Evolutionary conservation across 2,797 vertebrate species (phyloP).

Genomic region (Manis crassicaudata): DNA sequence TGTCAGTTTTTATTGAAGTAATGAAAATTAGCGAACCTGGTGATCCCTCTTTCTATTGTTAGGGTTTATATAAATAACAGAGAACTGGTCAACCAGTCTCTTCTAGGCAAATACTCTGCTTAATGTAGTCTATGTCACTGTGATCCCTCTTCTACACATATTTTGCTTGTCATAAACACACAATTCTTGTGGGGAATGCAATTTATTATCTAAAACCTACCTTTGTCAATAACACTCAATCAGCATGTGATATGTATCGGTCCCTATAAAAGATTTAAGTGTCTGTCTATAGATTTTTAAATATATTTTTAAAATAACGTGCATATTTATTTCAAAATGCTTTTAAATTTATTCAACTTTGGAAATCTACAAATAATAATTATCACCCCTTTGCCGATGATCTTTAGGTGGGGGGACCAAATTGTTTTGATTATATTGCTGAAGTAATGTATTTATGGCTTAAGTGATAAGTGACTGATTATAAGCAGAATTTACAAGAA

Average conservation of each 20-base stretch:
- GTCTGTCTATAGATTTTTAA: not conserved
- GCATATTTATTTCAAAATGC: not conserved
- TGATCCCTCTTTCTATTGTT: not conserved
- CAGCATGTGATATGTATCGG: not conserved
- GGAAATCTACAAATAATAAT: not conserved
- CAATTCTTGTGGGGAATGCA: not conserved
- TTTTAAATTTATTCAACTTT: not conserved
- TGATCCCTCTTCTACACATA: not conserved
- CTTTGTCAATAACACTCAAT: not conserved
- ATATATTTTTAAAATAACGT: not conserved
- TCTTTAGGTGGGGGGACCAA: not conserved
- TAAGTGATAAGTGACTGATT: not conserved
- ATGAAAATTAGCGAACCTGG: not conserved
- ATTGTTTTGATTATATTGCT: not conserved
- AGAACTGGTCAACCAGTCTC: not conserved
- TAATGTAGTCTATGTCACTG: not conserved
- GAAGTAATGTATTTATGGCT: not conserved
- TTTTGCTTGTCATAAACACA: not conserved
- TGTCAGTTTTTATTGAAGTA: not conserved
- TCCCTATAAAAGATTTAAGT: not conserved
- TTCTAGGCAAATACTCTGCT: not conserved
- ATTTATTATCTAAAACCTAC: not conserved
- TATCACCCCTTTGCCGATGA: not conserved
- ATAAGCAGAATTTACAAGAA: conserved; percentile 38
- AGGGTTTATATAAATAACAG: not conserved